Evolutionary conservation across 2,797 vertebrate genomes (phyloP).

Genomic region (Ceryle rudis): DNA sequence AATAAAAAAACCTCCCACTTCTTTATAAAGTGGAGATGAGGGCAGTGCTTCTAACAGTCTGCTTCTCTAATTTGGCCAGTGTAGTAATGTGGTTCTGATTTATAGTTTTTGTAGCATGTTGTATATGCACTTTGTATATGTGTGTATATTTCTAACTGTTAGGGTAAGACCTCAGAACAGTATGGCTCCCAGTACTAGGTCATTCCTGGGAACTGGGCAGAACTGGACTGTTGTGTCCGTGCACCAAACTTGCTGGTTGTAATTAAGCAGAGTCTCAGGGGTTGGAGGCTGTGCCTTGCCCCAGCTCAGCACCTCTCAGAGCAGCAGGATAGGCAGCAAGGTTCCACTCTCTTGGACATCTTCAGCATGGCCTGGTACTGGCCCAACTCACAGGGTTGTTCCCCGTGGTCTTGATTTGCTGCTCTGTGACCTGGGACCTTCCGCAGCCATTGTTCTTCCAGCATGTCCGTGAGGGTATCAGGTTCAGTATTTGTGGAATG

Average conservation of each 20-base stretch:
- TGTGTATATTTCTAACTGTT: not conserved
- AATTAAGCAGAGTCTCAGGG: fast-evolving
- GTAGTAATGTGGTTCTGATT: not conserved
- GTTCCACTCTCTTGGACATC: fast-evolving
- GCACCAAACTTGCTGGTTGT: not conserved
- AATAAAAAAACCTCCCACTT: not conserved
- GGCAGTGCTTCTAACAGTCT: not conserved
- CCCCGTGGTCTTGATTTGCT: not conserved
- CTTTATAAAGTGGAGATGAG: not conserved
- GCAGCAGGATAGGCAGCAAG: fast-evolving
- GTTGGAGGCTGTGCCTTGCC: not conserved
- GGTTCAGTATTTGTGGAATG: not conserved
- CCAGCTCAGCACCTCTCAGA: fast-evolving
- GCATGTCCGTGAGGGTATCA: fast-evolving
- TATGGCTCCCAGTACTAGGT: not conserved
- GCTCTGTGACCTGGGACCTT: not conserved
- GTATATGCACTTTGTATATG: not conserved
- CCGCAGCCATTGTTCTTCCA: not conserved
- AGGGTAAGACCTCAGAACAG: not conserved
- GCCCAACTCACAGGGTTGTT: too few relatives aligned
- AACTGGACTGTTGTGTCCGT: not conserved
- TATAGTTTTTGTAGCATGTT: not conserved
- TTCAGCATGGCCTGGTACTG: fast-evolving
- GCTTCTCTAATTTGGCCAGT: not conserved
- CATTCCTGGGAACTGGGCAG: not conserved